Evolutionary conservation across 37 sponge, comb jelly and placozoan species (phyloP).

Genomic region (Aphrocallistes beatrix): DNA sequence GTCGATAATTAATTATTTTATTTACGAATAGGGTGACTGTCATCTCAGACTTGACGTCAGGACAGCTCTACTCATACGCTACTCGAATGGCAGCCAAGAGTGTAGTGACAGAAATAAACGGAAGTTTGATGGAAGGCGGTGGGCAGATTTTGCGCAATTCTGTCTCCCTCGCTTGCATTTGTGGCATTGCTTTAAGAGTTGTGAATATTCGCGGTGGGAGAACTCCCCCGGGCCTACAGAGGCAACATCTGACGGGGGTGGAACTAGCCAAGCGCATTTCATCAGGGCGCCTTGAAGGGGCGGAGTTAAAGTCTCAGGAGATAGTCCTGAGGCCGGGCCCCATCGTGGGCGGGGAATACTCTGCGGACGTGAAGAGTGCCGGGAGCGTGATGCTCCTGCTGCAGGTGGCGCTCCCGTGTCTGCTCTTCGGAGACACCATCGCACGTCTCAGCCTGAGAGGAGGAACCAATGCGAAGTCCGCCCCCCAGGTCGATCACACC

Average conservation of each 20-base stretch:
- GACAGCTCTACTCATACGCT: too few species aligned
- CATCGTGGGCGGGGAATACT: background rate
- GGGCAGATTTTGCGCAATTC: constrained; percentile 86
- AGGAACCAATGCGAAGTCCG: constrained; percentile 88
- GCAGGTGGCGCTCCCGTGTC: constrained; percentile 69
- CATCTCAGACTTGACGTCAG: background rate
- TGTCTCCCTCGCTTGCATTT: constrained; percentile 55
- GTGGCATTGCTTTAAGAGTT: constrained; percentile 50
- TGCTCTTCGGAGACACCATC: constrained; percentile 49
- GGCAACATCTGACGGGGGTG: constrained; percentile 79
- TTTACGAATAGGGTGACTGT: background rate
- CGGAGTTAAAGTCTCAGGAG: background rate
- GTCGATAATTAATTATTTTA: too few species aligned
- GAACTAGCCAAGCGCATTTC: background rate
- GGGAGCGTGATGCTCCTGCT: constrained; percentile 71
- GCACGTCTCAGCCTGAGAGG: constrained; percentile 44
- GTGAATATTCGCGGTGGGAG: constrained; percentile 62
- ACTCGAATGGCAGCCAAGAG: background rate
- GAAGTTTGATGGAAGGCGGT: constrained; percentile 36
- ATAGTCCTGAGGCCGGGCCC: constrained; percentile 1
- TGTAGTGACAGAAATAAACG: background rate
- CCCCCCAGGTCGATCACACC: constrained; percentile 80
- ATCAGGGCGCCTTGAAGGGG: background rate
- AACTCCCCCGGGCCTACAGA: constrained; percentile 74
- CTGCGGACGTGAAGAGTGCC: background rate